Evolutionary conservation across 2,888 invertebrate genomes (phyloP).

Genomic region (Ormyrus labotus): DNA sequence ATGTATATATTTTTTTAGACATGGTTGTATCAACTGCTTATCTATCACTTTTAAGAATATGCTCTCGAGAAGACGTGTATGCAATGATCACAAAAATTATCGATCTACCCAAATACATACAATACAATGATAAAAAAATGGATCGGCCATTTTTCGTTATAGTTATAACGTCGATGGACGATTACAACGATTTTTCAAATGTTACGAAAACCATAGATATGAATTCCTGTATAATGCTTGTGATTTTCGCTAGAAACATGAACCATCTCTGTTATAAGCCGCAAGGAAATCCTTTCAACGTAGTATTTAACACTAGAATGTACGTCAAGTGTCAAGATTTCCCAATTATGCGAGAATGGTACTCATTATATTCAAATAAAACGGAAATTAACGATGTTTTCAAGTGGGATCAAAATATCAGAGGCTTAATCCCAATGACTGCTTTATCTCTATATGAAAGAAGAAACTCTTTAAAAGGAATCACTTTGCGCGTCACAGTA

Average conservation of each 20-base stretch:
- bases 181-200: conserved; percentile 3
- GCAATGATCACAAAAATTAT: conserved; percentile 18
- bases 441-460: conserved; percentile 55
- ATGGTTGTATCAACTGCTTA: not conserved
- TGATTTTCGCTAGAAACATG: conserved; percentile 29
- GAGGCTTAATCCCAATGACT: conserved; percentile 41
- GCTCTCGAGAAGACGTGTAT: conserved; percentile 20
- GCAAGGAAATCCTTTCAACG: conserved; percentile 52
- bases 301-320: conserved; percentile 60
- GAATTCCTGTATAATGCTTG: conserved; percentile 6
- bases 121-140: not conserved
- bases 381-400: conserved; percentile 54
- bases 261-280: conserved; percentile 53
- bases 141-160: conserved; percentile 12
- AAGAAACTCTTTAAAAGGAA: conserved; percentile 58
- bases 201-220: conserved; percentile 10
- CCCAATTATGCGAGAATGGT: conserved; percentile 61
- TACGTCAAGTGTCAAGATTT: conserved; percentile 57
- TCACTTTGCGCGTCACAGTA: conserved; percentile 54
- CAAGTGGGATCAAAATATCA: conserved; percentile 45
- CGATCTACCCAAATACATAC: not conserved
- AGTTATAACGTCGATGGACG: conserved; percentile 1
- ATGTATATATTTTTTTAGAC: not conserved
- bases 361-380: conserved; percentile 54
- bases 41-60: not conserved